Evolutionary conservation across 2,888 invertebrate species (phyloP), one percentile per base, ranked within the genome.

Genomic region (Rhopalosiphum nymphaeae): DNA sequence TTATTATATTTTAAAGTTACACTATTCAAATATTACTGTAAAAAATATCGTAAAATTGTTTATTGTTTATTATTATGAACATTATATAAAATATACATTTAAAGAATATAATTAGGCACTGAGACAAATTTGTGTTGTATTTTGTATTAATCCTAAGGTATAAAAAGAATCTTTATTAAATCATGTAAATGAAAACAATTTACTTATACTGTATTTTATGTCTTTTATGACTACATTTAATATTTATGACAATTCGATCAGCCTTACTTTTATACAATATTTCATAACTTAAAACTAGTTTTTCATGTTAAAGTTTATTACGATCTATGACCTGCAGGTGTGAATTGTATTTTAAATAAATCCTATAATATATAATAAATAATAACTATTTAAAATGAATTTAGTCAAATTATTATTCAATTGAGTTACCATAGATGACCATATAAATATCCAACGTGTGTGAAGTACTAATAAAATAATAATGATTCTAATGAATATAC

Each of bases 261-360:
- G 53, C 42, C n/a, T n/a, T 36, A 85, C 44, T 26, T 46, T 46
- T 44, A 44, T 44, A 85, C 44, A 44, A 10, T 91, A n/a, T 61
- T 26, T 36, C 29, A 67, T 49, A 87, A 92, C 49, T 61, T 49
- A 49, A 92, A 92, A 87, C 87, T 29, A 42, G 36, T 92, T 92
- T 7, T 42, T 67, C 67, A 67, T 36, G 11, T 49, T 90, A 26
- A 86, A n/a, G n/a, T 13, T 86, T 57, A n/a, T 56, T n/a, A 91
- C 26, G 29, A 92, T 29, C 25, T 61, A 21, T 78, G n/a, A 90
- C 67, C 36, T 49, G 29, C 26, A 29, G 46, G 42, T 49, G 25
- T 46, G 36, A 61, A 87, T 86, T 67, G 36, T 61, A 57, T 61
- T 91, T 57, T 86, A 3, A 44, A 86, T 87, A 86, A 57, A 46